Evolutionary conservation across 1,140 invertebrate genomes (phyloP).

Genomic region (Meloidogyne chitwoodi): DNA sequence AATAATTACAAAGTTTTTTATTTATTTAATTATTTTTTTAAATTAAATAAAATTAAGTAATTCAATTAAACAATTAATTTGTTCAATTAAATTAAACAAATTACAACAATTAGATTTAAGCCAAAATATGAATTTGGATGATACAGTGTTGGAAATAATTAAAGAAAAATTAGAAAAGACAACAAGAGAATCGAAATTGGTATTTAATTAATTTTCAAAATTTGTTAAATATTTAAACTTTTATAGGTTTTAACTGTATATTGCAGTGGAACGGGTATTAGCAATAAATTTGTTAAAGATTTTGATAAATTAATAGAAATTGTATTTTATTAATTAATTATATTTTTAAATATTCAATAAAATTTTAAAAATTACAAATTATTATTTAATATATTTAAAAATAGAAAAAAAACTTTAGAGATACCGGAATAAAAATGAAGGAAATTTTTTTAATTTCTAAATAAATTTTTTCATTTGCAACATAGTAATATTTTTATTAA

Average conservation of each 20-base stretch:
- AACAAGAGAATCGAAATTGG: not conserved
- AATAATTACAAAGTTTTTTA: not conserved
- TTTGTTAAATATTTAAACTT: no score
- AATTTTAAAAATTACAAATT: no score
- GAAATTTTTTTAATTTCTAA: no score
- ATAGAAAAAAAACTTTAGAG: no score
- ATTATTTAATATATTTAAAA: no score
- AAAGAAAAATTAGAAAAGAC: not conserved
- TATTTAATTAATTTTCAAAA: not conserved
- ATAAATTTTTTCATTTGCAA: no score
- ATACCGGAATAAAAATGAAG: no score
- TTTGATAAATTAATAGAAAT: not conserved
- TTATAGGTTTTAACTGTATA: not conserved
- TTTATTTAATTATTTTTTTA: not conserved
- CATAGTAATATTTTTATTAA: no score
- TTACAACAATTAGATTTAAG: constrained; percentile 9
- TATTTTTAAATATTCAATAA: not conserved
- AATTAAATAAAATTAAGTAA: not conserved
- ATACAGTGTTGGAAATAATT: constrained; percentile 49
- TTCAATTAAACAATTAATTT: not conserved
- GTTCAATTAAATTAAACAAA: not conserved
- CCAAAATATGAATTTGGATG: constrained; percentile 18
- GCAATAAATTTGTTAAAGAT: not conserved
- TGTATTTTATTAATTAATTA: not conserved
- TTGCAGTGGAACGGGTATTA: not conserved